Conservation (phyloP, 2,113 vertebrate species). For the Pleuronectes platessa region DNA sequence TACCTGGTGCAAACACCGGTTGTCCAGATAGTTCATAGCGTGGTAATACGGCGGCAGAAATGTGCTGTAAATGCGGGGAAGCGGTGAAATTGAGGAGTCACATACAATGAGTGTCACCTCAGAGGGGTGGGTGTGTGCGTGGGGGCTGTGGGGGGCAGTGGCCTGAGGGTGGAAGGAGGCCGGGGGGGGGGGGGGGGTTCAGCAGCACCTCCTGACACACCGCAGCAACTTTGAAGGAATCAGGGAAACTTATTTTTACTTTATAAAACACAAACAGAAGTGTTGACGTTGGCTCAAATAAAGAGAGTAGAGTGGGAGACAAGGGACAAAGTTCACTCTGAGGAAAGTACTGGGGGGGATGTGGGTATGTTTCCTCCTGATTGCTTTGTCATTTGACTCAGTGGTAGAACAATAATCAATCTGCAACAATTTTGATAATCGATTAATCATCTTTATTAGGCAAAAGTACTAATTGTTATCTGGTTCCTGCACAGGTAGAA, state of each 20-base stretch:
- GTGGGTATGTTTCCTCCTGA: neutral
- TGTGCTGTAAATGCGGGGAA: conserved; percentile 82
- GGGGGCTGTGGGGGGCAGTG: conserved; percentile 25
- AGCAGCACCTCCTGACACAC: conserved; percentile 42
- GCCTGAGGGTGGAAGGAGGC: conserved; percentile 21
- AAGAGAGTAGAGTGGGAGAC: neutral
- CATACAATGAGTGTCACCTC: conserved; percentile 81
- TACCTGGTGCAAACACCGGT: conserved; percentile 75
- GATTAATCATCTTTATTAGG: too few species aligned
- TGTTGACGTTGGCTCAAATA: too few species aligned
- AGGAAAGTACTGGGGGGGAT: neutral
- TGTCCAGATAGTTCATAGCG: conserved; percentile 76
- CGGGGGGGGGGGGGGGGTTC: conserved; percentile 7
- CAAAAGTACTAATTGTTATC: too few species aligned
- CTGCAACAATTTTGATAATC: neutral
- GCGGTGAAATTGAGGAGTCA: conserved; percentile 84
- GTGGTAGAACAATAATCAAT: neutral
- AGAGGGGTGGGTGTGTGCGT: neutral
- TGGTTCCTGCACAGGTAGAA: too few species aligned
- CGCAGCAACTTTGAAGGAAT: conserved; percentile 50
- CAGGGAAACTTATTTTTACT: neutral
- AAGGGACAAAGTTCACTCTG: too few species aligned
- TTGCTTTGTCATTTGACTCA: neutral
- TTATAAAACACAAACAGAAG: neutral
- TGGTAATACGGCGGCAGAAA: conserved; percentile 76